These are phyloP conservation scores for Electrophaes corylata DNA, from an alignment of 2,888 invertebrate genomes.

Conservation along the genomic window DNA sequence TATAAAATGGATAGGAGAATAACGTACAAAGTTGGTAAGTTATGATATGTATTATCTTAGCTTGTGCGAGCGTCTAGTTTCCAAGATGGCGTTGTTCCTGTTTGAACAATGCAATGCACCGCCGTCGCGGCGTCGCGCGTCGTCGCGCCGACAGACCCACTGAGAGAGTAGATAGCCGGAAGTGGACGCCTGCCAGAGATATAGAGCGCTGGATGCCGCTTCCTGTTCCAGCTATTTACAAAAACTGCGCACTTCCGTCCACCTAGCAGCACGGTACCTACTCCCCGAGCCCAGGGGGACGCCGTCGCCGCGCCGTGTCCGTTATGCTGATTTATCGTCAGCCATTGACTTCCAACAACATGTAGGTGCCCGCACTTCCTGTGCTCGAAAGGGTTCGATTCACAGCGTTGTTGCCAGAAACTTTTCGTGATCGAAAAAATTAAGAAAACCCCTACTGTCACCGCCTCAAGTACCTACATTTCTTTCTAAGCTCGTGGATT, in stretches of 20 bases:
- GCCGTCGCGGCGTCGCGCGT: not conserved
- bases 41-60: too few relatives aligned
- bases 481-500: too few relatives aligned
- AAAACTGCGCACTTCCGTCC: constrained; percentile 6
- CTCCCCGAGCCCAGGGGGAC: not conserved
- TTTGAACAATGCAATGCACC: too few relatives aligned
- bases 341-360: not conserved
- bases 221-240: constrained; percentile 20
- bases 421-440: too few relatives aligned
- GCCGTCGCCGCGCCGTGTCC: not conserved
- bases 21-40: too few relatives aligned
- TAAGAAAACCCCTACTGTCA: too few relatives aligned
- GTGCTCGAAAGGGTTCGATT: too few relatives aligned
- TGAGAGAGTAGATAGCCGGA: not conserved
- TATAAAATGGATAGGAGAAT: too few relatives aligned
- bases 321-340: not conserved
- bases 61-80: not conserved
- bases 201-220: not conserved
- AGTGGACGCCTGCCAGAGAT: constrained; percentile 8
- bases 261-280: not conserved
- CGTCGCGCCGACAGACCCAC: too few relatives aligned
- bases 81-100: constrained; percentile 6
- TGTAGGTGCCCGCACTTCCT: too few relatives aligned
- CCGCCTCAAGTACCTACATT: too few relatives aligned
- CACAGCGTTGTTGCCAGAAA: too few relatives aligned